These are phyloP conservation scores for Melinaea marsaeus DNA, from an alignment of 2,888 invertebrate genomes.

Conservation along the genomic window DNA sequence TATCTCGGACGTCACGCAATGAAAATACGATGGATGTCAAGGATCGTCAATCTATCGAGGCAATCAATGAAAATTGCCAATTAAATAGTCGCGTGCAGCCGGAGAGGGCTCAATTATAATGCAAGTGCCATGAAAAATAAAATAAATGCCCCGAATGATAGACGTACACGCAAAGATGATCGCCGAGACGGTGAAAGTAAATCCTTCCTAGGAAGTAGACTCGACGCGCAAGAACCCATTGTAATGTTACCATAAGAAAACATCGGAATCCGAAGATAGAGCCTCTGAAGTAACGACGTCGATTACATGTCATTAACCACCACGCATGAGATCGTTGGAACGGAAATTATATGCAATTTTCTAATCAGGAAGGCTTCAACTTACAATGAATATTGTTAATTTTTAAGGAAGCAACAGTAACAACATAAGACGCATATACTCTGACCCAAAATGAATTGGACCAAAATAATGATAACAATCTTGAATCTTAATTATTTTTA, in stretches of 20 bases:
- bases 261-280: neutral
- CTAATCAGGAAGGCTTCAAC: neutral
- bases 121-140: slow-evolving; percentile 34
- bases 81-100: slow-evolving; percentile 42
- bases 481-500: neutral
- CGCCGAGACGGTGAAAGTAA: slow-evolving; percentile 32
- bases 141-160: slow-evolving; percentile 29
- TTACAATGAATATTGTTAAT: too few relatives aligned
- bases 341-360: neutral
- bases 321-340: neutral
- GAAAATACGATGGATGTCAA: slow-evolving; percentile 46
- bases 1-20: slow-evolving; percentile 41
- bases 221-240: slow-evolving; percentile 9
- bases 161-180: slow-evolving; percentile 35
- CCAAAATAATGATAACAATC: too few relatives aligned
- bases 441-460: too few relatives aligned
- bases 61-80: slow-evolving; percentile 58
- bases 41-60: slow-evolving; percentile 32
- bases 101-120: slow-evolving; percentile 36
- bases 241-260: slow-evolving; percentile 1
- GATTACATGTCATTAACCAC: neutral
- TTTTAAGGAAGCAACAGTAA: neutral
- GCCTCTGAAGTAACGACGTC: neutral
- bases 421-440: too few relatives aligned
- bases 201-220: slow-evolving; percentile 36